A percentile compares a stretch with the other conserved stretches of the same genome.
Conservation (phyloP, 2,888 invertebrate genomes). For the Imbricaverruca yamaguchii region DNA sequence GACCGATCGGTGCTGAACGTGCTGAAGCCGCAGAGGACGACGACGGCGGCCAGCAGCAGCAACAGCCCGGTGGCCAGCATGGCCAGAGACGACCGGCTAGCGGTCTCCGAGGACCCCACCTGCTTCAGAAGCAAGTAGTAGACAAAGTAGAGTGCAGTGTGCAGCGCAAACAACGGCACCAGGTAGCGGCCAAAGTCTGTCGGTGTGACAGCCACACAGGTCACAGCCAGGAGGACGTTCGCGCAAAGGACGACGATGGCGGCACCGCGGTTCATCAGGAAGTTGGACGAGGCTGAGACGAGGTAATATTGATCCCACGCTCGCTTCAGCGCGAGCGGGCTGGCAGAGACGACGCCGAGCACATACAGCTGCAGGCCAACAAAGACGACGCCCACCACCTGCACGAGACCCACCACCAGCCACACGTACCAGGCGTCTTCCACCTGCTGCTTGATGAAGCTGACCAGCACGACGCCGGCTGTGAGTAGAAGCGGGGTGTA, state of each 20-base stretch:
- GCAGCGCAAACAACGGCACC: slow-evolving; percentile 65
- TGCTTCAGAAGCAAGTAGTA: slow-evolving; percentile 74
- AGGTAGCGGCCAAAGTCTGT: slow-evolving; percentile 89
- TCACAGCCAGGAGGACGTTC: slow-evolving; percentile 89
- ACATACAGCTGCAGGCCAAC: slow-evolving; percentile 80
- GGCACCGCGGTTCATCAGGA: slow-evolving; percentile 72
- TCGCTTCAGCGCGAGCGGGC: slow-evolving; percentile 51
- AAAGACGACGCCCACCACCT: slow-evolving; percentile 82
- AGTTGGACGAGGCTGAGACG: slow-evolving; percentile 33
- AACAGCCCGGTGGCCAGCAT: slow-evolving; percentile 32
- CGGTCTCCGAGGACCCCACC: slow-evolving; percentile 53
- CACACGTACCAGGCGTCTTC: slow-evolving; percentile 88
- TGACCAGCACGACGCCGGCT: slow-evolving; percentile 84
- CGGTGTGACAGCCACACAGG: slow-evolving; percentile 83
- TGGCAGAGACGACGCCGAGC: slow-evolving; percentile 68
- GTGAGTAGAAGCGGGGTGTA: slow-evolving; percentile 69
- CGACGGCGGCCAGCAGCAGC: not conserved
- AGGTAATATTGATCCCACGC: slow-evolving; percentile 30
- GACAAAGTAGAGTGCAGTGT: slow-evolving; percentile 84
- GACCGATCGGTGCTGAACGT: slow-evolving; percentile 57
- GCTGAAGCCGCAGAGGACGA: not conserved
- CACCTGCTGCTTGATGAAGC: slow-evolving; percentile 79
- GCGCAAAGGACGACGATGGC: slow-evolving; percentile 80
- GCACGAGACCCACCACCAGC: slow-evolving; percentile 83
- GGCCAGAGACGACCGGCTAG: slow-evolving; percentile 34